Evolutionary conservation across 2,888 invertebrate species (phyloP).

Genomic region (Tuberolachnus salignus): DNA sequence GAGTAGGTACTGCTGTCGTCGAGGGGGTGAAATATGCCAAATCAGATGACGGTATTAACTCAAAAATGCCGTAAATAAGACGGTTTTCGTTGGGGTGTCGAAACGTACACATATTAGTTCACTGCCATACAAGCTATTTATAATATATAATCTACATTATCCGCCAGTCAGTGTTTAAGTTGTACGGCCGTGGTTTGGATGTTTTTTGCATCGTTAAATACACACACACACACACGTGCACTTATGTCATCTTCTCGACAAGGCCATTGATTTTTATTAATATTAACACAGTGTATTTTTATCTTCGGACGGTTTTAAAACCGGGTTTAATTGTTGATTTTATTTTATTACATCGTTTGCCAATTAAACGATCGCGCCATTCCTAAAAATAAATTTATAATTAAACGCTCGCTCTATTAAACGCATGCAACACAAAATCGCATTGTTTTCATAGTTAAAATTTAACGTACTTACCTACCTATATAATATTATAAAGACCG

Average conservation of each 20-base stretch:
- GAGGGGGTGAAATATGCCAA: too few species aligned
- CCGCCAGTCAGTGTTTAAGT: neutral
- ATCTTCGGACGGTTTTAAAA: neutral
- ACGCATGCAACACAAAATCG: neutral
- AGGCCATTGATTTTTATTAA: conserved; percentile 16
- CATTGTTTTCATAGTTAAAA: too few species aligned
- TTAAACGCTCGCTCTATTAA: neutral
- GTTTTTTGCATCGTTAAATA: conserved; percentile 13
- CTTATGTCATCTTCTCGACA: neutral
- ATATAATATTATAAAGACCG: too few species aligned
- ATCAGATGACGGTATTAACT: too few species aligned
- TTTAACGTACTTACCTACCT: too few species aligned
- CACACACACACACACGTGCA: neutral
- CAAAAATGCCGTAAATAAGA: too few species aligned
- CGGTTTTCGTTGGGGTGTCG: too few species aligned
- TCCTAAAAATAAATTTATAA: neutral
- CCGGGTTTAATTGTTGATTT: neutral
- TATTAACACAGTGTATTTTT: conserved; percentile 11
- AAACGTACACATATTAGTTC: neutral
- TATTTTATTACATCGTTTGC: neutral
- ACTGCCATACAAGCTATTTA: neutral
- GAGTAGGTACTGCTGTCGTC: too few species aligned
- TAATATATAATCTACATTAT: neutral
- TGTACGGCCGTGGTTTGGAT: neutral
- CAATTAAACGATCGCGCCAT: too few species aligned